Conservation (phyloP, 2,888 invertebrate species). For the Sphaerophoria rueppellii region DNA sequence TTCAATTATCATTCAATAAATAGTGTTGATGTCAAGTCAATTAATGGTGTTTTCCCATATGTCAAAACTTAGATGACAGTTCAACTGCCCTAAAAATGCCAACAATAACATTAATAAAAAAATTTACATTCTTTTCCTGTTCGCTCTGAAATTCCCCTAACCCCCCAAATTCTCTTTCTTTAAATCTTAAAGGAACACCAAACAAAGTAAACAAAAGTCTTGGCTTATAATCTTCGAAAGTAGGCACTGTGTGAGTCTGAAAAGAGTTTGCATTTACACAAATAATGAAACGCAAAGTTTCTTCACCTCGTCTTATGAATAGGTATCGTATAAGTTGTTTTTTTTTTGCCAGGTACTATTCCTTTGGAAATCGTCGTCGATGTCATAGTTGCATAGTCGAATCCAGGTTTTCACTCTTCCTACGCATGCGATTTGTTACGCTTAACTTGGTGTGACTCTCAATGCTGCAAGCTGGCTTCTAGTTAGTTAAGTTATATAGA, state of each 20-base stretch:
- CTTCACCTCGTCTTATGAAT: conserved; percentile 50
- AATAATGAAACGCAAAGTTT: conserved; percentile 71
- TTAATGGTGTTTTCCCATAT: no score
- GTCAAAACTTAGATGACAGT: no score
- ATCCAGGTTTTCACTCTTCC: conserved; percentile 63
- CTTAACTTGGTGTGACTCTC: conserved; percentile 62
- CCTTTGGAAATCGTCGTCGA: conserved; percentile 43
- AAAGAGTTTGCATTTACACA: conserved; percentile 28
- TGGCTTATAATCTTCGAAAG: conserved; percentile 17
- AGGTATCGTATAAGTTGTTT: not conserved
- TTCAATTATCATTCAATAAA: no score
- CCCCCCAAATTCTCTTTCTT: no score
- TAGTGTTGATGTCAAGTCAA: no score
- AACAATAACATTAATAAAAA: no score
- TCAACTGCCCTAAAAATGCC: no score
- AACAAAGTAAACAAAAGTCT: conserved; percentile 54
- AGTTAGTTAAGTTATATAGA: not conserved
- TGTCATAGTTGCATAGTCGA: conserved; percentile 1
- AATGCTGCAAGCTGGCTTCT: conserved; percentile 9
- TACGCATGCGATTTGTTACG: conserved; percentile 72
- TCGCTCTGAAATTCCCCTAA: no score
- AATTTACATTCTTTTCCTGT: no score
- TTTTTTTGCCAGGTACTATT: not conserved
- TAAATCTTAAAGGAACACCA: conserved; percentile 9
- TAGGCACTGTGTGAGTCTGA: conserved; percentile 9